Percentiles rank a stretch among this genome's conserved stretches.
Evolutionary conservation across 2,888 invertebrate genomes (phyloP).

Genomic region (Harmothoe impar): DNA sequence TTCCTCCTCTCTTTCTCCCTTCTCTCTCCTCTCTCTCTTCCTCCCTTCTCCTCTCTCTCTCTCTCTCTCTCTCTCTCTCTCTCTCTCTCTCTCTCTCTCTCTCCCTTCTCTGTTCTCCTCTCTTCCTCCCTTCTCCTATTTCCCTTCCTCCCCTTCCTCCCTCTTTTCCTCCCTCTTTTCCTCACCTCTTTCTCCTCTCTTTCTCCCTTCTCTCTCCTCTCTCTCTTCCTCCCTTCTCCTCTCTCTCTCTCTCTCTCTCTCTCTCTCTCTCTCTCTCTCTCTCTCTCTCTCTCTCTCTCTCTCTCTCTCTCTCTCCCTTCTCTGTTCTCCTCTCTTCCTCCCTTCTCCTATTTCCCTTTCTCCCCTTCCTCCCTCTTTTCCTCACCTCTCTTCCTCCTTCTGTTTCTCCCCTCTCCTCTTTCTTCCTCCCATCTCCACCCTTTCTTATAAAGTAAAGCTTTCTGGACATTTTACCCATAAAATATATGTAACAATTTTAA

Average conservation of each 20-base stretch:
- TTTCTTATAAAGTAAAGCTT: too few species aligned
- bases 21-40: neutral
- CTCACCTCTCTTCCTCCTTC: neutral
- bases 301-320: neutral
- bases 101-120: neutral
- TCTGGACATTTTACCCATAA: too few species aligned
- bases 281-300: conserved; percentile 11
- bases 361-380: neutral
- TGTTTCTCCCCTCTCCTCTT: neutral
- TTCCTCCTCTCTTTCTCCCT: neutral
- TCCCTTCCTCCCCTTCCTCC: neutral
- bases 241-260: neutral
- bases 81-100: neutral
- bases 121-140: neutral
- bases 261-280: neutral
- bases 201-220: neutral
- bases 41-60: neutral
- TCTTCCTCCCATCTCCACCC: conserved; percentile 32
- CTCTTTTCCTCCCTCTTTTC: neutral
- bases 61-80: neutral
- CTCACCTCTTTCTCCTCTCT: neutral
- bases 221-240: neutral
- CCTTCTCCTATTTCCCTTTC: neutral
- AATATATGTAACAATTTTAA: too few species aligned
- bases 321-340: conserved; percentile 10